These are phyloP conservation scores for Cynoglossus semilaevis DNA, from an alignment of 2,113 vertebrate genomes.

Conservation along the genomic window DNA sequence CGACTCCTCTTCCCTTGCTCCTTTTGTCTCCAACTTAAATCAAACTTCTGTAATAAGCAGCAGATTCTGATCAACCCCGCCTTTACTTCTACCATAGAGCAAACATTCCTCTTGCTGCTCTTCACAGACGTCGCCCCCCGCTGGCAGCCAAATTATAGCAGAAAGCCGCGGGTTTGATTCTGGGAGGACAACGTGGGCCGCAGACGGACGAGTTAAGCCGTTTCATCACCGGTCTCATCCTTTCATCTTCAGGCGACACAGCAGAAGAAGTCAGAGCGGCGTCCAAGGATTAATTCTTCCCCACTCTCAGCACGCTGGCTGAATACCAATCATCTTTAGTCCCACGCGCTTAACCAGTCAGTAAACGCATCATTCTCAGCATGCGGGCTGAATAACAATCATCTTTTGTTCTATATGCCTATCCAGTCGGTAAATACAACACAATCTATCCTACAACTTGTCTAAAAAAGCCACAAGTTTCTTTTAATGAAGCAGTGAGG, in stretches of 20 bases:
- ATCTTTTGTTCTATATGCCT: conserved; percentile 42
- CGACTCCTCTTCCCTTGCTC: neutral
- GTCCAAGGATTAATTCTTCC: conserved; percentile 51
- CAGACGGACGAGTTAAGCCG: conserved; percentile 67
- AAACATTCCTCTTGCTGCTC: conserved; percentile 54
- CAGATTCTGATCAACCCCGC: conserved; percentile 19
- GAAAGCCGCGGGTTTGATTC: conserved; percentile 62
- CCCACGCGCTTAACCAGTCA: conserved; percentile 40
- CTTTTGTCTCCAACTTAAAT: conserved; percentile 38
- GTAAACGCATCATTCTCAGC: conserved; percentile 34
- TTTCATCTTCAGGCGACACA: conserved; percentile 61
- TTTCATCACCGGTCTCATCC: conserved; percentile 66
- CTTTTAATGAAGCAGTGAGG: too few relatives aligned
- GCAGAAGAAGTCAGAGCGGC: conserved; percentile 45
- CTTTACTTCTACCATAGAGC: conserved; percentile 16
- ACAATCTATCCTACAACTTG: neutral
- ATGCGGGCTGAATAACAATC: conserved; percentile 53
- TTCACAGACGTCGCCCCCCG: conserved; percentile 46
- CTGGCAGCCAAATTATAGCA: conserved; percentile 67
- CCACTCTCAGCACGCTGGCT: conserved; percentile 12
- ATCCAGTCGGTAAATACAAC: neutral
- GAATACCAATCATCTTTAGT: conserved; percentile 59
- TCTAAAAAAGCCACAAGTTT: neutral
- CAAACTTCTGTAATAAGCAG: conserved; percentile 54
- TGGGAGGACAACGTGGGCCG: conserved; percentile 43